These are phyloP conservation scores for Spea multiplicata DNA, from an alignment of 2,113 vertebrate genomes.

Conservation along the genomic window DNA sequence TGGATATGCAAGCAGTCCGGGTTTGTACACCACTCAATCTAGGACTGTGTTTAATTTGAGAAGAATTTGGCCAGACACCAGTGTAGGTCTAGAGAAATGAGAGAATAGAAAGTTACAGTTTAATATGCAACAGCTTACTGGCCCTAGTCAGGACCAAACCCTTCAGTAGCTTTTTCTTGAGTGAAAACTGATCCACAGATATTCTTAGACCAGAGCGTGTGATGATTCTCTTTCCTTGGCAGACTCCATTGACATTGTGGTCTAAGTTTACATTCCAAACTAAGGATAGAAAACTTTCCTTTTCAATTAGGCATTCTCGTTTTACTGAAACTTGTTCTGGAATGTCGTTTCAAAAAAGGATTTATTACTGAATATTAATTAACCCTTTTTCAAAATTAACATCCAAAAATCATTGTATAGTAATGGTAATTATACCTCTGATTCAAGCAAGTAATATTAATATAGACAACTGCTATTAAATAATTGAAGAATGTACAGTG, in stretches of 20 bases:
- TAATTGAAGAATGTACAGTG: too few species aligned
- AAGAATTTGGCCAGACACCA: constrained; percentile 48
- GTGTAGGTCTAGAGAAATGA: constrained; percentile 37
- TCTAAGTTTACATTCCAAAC: constrained; percentile 66
- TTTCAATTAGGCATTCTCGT: constrained; percentile 51
- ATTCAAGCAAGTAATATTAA: too few species aligned
- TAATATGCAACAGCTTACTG: constrained; percentile 52
- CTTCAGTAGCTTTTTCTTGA: constrained; percentile 52
- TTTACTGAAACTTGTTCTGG: not conserved
- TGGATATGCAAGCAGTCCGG: constrained; percentile 54
- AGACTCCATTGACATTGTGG: constrained; percentile 55
- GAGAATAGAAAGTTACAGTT: constrained; percentile 52
- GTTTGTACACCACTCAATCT: constrained; percentile 54
- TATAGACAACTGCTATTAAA: too few species aligned
- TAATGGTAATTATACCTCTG: too few species aligned
- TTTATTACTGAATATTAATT: too few species aligned
- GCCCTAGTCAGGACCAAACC: constrained; percentile 55
- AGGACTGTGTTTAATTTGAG: constrained; percentile 49
- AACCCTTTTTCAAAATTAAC: too few species aligned
- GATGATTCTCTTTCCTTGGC: constrained; percentile 58
- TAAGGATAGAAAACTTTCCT: constrained; percentile 59
- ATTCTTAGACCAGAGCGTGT: constrained; percentile 65
- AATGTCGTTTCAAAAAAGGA: too few species aligned
- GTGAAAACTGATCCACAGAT: constrained; percentile 54
- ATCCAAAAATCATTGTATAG: too few species aligned